phyloP scores from a whole-genome alignment of 1,140 invertebrate species.

The Araneus ventricosus region DNA sequence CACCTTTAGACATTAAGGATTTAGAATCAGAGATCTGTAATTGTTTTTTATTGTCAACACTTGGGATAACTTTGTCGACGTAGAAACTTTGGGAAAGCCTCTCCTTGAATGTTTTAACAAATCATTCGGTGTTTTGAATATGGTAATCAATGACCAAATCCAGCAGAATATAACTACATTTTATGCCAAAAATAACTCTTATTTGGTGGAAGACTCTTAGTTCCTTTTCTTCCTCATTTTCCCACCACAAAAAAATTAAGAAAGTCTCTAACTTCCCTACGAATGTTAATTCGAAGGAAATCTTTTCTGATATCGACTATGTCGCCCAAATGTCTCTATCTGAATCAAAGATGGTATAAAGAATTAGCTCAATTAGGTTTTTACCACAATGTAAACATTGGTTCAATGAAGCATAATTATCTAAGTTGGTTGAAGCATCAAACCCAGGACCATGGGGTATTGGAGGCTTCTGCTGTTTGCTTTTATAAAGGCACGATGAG shows the following conservation, averaged over 20 bases:
- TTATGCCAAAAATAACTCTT: conserved; percentile 45
- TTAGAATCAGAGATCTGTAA: background rate
- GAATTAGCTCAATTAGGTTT: background rate
- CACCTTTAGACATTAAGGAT: background rate
- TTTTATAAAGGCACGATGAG: background rate
- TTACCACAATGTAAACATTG: background rate
- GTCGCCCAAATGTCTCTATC: background rate
- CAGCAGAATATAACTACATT: background rate
- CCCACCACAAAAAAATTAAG: background rate
- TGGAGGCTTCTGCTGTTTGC: background rate
- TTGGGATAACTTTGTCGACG: conserved; percentile 20
- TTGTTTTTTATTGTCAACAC: background rate
- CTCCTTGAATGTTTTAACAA: background rate
- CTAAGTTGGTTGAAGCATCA: background rate
- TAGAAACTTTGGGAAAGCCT: background rate
- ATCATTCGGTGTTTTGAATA: background rate
- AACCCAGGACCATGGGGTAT: background rate
- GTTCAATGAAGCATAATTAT: background rate
- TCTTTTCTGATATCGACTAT: conserved; percentile 14
- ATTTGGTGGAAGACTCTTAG: background rate
- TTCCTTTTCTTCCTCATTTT: background rate
- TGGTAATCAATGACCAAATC: background rate
- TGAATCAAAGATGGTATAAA: background rate
- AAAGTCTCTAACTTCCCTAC: background rate
- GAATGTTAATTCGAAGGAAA: background rate